Conservation (phyloP, 2,888 invertebrate species). For the Nephrotoma flavescens region DNA sequence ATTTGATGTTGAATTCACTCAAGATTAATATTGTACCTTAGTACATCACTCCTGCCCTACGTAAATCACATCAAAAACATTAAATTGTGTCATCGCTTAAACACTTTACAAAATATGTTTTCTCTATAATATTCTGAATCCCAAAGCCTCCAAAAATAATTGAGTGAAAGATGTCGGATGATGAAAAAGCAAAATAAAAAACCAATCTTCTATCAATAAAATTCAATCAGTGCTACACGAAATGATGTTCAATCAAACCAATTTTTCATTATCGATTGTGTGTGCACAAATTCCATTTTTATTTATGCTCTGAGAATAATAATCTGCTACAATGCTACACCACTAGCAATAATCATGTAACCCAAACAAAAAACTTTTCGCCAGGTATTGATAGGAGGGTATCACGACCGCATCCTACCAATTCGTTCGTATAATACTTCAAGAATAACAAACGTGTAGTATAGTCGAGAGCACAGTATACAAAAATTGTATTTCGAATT, state of each 20-base stretch:
- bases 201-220: neutral
- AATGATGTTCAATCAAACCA: neutral
- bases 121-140: neutral
- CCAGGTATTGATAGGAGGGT: neutral
- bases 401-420: neutral
- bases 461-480: neutral
- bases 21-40: too few relatives aligned
- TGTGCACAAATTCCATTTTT: neutral
- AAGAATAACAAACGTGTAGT: neutral
- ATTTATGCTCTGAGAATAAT: neutral
- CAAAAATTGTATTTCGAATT: neutral
- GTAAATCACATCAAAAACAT: too few relatives aligned
- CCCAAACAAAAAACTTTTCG: neutral
- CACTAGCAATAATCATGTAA: neutral
- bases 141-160: neutral
- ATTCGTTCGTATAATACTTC: neutral
- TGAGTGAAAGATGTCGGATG: neutral
- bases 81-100: too few relatives aligned
- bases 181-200: neutral
- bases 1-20: too few relatives aligned
- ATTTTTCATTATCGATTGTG: neutral
- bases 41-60: too few relatives aligned
- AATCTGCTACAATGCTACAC: neutral
- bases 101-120: too few relatives aligned
- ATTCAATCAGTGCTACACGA: neutral